Base-by-base conservation (phyloP, 2,797 vertebrate genomes). In the Toxotes lorentzi region DNA sequence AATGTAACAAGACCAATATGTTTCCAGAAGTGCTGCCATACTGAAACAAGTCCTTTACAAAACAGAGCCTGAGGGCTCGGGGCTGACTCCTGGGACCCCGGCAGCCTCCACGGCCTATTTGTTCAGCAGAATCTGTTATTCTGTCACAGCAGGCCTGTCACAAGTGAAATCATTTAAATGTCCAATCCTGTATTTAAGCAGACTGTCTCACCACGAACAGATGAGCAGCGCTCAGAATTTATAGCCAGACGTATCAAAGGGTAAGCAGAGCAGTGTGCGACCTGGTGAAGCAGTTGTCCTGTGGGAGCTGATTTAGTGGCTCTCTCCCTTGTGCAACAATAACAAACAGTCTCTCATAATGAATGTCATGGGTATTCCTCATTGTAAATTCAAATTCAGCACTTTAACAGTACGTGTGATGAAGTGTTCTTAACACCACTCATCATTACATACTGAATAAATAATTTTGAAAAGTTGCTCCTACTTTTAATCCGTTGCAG, bases 1-100 rank as follows among this genome's bases (percentile, higher is more conserved):
- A 89, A 83, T 94, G 93, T 95, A 94, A 95, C 94, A 94, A 93
- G 92, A 90, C 89, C 94, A 96, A 96, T 96, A 95, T 96, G 95
- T 94, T 95, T 91, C 91, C 92, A 94, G 93, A 94, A 94, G 91
- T 92, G 92, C 91, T 90, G 87, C 94, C 93, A 94, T 95, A 95
- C 93, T 95, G 94, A 95, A 95, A 95, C 92, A 93, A 94, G 94
- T 91, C 91, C 92, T 90, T 91, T 89, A 94, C 94, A 94, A 95
- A 93, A 92, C 91, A 93, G 87, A 90, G 95, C 95, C 94, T 24
- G 72, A 88, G 95, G 95, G 94, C 89, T 85, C 48, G 66, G 84
- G 86, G 75, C 82, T 69, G 89, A 93, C 93, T 95, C 94, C 88
- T 88, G 94, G 93, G 94, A 94, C 93, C 89, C 84, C 76, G 64